phyloP scores from a whole-genome alignment of 2,113 vertebrate species.

The Melanerpes formicivorus region DNA sequence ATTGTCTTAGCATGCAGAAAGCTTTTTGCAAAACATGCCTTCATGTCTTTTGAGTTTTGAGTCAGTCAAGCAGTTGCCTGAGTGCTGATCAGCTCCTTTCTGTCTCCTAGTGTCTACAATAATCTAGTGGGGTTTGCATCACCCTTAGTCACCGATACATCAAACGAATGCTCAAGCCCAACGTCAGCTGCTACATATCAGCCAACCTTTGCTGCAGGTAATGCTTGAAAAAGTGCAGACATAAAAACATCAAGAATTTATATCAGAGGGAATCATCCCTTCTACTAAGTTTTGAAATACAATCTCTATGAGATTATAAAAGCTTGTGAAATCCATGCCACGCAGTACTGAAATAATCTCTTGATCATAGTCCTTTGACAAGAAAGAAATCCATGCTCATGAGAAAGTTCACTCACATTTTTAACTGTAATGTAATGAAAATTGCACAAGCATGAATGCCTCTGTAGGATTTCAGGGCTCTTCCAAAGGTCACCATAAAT shows the following conservation, averaged over 20 bases:
- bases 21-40: background rate
- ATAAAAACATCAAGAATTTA: background rate
- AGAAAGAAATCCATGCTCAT: too few species aligned
- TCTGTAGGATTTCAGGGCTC: too few species aligned
- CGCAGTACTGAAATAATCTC: background rate
- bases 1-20: background rate
- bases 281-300: background rate
- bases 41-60: background rate
- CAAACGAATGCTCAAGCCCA: constrained; percentile 91
- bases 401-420: too few species aligned
- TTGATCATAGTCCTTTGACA: background rate
- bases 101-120: constrained; percentile 89
- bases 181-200: constrained; percentile 84
- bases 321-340: background rate
- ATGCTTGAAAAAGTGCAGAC: background rate
- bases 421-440: too few species aligned
- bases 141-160: constrained; percentile 93
- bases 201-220: constrained; percentile 96
- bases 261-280: background rate
- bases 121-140: constrained; percentile 97
- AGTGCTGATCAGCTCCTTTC: background rate
- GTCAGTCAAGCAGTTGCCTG: background rate
- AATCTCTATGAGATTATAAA: background rate
- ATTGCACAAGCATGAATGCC: too few species aligned
- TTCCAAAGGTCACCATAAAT: too few species aligned